Base-by-base conservation (phyloP, 2,113 vertebrate genomes). In the Rhinopomastus cyanomelas region DNA sequence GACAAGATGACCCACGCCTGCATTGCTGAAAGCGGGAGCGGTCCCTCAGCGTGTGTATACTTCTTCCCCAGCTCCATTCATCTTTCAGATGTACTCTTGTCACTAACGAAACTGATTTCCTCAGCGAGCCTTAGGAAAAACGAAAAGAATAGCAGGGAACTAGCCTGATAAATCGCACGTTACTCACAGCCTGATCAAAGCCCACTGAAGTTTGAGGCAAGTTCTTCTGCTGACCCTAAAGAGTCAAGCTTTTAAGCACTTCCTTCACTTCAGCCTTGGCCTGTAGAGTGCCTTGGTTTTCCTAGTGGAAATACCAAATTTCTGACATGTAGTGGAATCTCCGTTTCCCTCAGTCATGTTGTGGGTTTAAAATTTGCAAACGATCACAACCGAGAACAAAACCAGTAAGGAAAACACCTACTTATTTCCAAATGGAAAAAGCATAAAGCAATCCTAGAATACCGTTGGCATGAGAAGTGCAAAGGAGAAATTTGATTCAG, bases 61-160 rank as follows among this genome's bases (percentile, higher is more conserved):
- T 34, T 85, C 16, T 4, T 15, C 22, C 32, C 17, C 34, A n/a
- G n/a, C 26, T 49, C 60, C 37, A 84, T 90, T 87, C 55, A 79
- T 88, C 87, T 80, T 91, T 46, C 21, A 60, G 34, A 87, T 89
- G 85, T 75, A 76, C 78, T 82, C 74, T 76, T 89, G 87, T 79
- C 87, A 82, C 61, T 84, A 56, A 61, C 36, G 51, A 78, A 89
- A 56, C 29, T 51, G 60, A 42, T 49, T 88, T 88, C 87, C 72
- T 82, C 65, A 20, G 30, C 37, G 85, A 87, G 9, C 27, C 9
- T 60, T 6, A 10, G 42, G 42, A 62, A 65, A 62, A 75, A 81
- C 37, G 37, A 27, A 23, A 71, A 59, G 46, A 56, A 37, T 0
- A 55, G 34, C 55, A n/a, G 26, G 56, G 57, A 55, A 91, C 73